Evolutionary conservation across 2,113 vertebrate genomes (phyloP).

Genomic region (Steatornis caripensis): DNA sequence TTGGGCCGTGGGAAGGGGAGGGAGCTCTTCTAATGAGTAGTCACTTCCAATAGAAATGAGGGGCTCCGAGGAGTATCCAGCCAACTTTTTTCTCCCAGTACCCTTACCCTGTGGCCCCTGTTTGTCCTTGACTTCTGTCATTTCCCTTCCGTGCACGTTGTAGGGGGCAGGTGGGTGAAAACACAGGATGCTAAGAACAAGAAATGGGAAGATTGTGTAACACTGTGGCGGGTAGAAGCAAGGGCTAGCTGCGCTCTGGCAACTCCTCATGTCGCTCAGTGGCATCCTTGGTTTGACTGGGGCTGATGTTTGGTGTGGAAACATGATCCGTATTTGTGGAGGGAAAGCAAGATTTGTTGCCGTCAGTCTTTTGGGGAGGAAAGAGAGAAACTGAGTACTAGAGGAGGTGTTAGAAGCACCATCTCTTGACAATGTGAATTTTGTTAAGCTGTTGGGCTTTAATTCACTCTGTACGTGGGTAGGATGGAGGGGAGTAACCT

Average conservation of each 20-base stretch:
- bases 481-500: neutral
- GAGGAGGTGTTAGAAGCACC: neutral
- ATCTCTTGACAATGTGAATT: neutral
- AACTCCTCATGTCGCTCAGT: fast-evolving
- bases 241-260: neutral
- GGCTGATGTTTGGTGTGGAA: neutral
- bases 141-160: fast-evolving
- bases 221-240: fast-evolving
- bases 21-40: neutral
- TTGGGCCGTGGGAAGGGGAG: neutral
- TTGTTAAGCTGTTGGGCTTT: neutral
- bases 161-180: neutral
- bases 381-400: neutral
- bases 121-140: neutral
- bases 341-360: neutral
- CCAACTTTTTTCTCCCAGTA: neutral
- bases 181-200: neutral
- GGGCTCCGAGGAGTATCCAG: neutral
- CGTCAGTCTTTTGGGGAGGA: neutral
- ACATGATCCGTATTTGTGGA: neutral
- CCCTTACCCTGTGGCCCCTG: neutral
- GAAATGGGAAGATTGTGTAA: neutral
- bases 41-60: neutral
- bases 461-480: neutral
- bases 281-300: neutral